Evolutionary conservation across 2,113 vertebrate genomes (phyloP).

Genomic region (Strigops habroptila): DNA sequence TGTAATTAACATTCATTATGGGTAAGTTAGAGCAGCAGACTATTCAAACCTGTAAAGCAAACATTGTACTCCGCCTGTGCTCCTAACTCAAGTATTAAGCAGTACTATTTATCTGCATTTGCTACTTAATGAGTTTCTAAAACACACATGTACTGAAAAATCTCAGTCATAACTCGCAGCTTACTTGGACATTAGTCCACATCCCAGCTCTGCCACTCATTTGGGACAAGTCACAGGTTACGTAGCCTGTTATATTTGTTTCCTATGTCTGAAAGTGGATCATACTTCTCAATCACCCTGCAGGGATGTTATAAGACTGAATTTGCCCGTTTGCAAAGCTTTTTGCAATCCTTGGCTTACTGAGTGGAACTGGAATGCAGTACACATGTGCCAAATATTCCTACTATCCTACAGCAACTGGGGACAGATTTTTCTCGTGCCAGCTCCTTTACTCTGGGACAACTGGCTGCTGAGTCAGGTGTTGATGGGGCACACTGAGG

Average conservation of each 20-base stretch:
- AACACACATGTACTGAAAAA: neutral
- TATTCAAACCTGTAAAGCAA: neutral
- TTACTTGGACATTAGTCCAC: neutral
- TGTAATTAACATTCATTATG: neutral
- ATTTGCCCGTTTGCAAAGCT: neutral
- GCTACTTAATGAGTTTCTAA: neutral
- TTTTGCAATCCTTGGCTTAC: neutral
- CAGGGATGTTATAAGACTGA: neutral
- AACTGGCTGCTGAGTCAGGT: neutral
- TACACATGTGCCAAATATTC: neutral
- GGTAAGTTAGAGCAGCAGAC: neutral
- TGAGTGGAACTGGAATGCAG: neutral
- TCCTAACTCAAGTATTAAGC: neutral
- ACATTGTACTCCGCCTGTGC: neutral
- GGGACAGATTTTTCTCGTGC: neutral
- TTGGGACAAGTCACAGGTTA: neutral
- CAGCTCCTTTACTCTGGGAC: neutral
- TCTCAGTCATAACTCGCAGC: neutral
- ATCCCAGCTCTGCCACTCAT: neutral
- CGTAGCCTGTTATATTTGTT: neutral
- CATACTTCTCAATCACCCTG: neutral
- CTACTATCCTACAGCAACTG: neutral
- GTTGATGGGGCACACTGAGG: neutral
- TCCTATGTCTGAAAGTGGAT: neutral
- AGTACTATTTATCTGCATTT: neutral